Conservation (phyloP, 1,140 invertebrate genomes). For the Aethina tumida region DNA sequence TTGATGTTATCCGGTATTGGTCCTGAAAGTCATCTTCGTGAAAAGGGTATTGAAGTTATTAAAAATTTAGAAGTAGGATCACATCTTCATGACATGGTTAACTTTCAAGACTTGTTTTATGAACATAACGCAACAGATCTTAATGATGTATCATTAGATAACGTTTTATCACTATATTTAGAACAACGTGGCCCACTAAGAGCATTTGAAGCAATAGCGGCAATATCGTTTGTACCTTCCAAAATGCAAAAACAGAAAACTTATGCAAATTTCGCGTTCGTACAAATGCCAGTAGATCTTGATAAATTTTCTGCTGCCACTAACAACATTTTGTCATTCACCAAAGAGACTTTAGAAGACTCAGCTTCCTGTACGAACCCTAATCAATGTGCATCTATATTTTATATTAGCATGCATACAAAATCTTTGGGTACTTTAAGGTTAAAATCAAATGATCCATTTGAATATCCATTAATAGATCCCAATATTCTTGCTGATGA, state of each 20-base stretch:
- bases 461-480: conserved; percentile 62
- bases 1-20: conserved; percentile 71
- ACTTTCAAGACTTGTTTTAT: conserved; percentile 4
- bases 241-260: background rate
- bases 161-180: no score
- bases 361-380: background rate
- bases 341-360: background rate
- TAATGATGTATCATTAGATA: background rate
- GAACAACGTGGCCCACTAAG: no score
- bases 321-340: conserved; percentile 1
- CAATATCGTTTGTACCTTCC: background rate
- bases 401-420: no score
- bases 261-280: background rate
- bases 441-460: background rate
- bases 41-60: conserved; percentile 47
- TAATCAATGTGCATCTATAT: no score
- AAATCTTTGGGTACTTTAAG: conserved; percentile 1
- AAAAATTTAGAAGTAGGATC: conserved; percentile 60
- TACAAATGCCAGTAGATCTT: background rate
- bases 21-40: conserved; percentile 50
- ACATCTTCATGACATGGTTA: conserved; percentile 61
- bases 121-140: conserved; percentile 4
- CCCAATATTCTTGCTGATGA: conserved; percentile 62
- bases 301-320: background rate
- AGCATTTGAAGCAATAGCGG: conserved; percentile 3